Conservation (phyloP, 2,888 invertebrate genomes). For the Drosophila paracracens region DNA sequence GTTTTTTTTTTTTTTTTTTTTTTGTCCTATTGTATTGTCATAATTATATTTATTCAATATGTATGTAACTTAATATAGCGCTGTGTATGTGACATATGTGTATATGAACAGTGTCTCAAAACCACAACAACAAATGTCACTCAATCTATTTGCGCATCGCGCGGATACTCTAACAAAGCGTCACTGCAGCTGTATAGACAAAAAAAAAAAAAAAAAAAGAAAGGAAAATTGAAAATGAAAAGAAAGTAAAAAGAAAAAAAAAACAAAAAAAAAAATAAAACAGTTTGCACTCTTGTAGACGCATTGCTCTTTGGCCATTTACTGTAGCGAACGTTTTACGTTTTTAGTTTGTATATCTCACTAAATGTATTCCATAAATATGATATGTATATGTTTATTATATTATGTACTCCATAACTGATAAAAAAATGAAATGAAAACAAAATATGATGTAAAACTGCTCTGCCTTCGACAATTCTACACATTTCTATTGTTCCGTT, state of each 20-base stretch:
- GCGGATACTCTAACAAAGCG: constrained; percentile 1
- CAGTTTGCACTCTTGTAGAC: constrained; percentile 14
- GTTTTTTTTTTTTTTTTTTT: constrained; percentile 22
- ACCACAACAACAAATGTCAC: constrained; percentile 23
- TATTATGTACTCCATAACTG: constrained; percentile 44
- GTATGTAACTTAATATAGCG: constrained; percentile 16
- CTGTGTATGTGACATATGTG: constrained; percentile 16
- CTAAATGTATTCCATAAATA: constrained; percentile 61
- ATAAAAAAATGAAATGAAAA: constrained; percentile 1
- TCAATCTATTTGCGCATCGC: constrained; percentile 14
- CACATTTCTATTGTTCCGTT: constrained; percentile 43
- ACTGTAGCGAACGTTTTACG: constrained; percentile 37
- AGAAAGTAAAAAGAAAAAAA: not conserved
- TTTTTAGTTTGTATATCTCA: constrained; percentile 37
- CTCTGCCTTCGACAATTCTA: constrained; percentile 19
- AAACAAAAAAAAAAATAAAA: not conserved
- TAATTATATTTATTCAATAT: constrained; percentile 40
- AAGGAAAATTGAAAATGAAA: not conserved
- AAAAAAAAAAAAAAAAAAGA: not conserved
- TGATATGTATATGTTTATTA: constrained; percentile 37
- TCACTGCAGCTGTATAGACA: constrained; percentile 11
- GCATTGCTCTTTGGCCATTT: constrained; percentile 49
- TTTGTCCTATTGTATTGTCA: constrained; percentile 16
- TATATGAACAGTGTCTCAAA: constrained; percentile 39
- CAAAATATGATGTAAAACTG: constrained; percentile 30